Evolutionary conservation across 1,140 invertebrate genomes (phyloP).

Genomic region (Drosophila sp.): DNA sequence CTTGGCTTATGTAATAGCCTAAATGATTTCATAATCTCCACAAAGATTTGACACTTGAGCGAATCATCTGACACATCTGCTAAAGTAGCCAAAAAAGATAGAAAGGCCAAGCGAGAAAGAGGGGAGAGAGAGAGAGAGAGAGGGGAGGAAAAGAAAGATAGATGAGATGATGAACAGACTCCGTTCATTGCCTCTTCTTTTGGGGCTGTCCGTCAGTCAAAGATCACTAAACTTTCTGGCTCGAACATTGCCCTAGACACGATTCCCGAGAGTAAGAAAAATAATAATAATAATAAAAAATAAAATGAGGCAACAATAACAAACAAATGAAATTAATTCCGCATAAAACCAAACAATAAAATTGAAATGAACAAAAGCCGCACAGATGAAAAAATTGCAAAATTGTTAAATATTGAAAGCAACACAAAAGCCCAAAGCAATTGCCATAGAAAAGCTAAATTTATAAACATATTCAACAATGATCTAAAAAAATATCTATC

Average conservation of each 20-base stretch:
- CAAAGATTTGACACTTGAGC: constrained; percentile 48
- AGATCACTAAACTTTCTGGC: constrained; percentile 67
- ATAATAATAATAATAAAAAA: constrained; percentile 12
- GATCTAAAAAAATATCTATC: neutral
- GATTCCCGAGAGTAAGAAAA: constrained; percentile 33
- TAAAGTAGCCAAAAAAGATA: neutral
- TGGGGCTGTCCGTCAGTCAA: constrained; percentile 46
- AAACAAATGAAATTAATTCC: constrained; percentile 63
- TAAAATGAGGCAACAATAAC: constrained; percentile 27
- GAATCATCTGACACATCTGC: constrained; percentile 51
- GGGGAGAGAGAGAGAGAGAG: constrained; percentile 2
- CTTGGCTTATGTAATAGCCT: constrained; percentile 40
- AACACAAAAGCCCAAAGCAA: constrained; percentile 44
- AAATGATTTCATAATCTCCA: constrained; percentile 57
- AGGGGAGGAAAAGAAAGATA: constrained; percentile 3
- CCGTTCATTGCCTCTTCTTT: constrained; percentile 70
- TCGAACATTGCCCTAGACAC: constrained; percentile 67
- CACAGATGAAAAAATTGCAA: constrained; percentile 48
- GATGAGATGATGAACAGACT: constrained; percentile 23
- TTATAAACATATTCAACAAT: constrained; percentile 4
- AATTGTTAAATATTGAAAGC: constrained; percentile 75
- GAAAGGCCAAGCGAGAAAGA: neutral
- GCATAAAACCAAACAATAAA: constrained; percentile 41
- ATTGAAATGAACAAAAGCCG: constrained; percentile 33
- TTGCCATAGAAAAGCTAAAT: constrained; percentile 41